Evolutionary conservation across 2,888 invertebrate genomes (phyloP).

Genomic region (Perizoma affinitatum): DNA sequence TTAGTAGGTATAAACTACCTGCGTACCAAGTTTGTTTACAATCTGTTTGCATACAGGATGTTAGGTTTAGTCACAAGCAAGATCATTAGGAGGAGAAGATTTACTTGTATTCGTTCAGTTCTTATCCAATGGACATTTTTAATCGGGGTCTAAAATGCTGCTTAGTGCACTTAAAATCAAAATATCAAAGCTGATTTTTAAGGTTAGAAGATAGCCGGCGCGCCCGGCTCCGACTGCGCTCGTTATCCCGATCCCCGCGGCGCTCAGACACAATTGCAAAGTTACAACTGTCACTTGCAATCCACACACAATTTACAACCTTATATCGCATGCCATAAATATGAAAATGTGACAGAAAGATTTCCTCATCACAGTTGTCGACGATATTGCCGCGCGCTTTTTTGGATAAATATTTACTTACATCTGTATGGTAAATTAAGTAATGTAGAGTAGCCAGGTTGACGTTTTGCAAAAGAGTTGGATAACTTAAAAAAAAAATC

Average conservation of each 20-base stretch:
- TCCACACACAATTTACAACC: slow-evolving; percentile 56
- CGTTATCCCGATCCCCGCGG: slow-evolving; percentile 74
- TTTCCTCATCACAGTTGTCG: slow-evolving; percentile 73
- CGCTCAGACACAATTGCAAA: slow-evolving; percentile 58
- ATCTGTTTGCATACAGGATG: no score
- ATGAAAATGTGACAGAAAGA: slow-evolving; percentile 55
- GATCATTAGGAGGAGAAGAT: no score
- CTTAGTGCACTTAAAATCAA: slow-evolving; percentile 3
- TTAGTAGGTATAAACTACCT: no score
- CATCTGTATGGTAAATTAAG: slow-evolving; percentile 46
- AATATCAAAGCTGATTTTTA: slow-evolving; percentile 35
- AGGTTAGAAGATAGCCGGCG: slow-evolving; percentile 48
- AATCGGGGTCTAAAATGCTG: no score
- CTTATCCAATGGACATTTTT: no score
- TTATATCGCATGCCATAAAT: slow-evolving; percentile 48
- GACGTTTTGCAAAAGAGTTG: no score
- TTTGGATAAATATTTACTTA: slow-evolving; percentile 75
- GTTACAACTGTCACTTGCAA: slow-evolving; percentile 51
- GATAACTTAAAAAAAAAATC: no score
- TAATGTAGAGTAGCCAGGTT: no score
- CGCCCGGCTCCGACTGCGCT: slow-evolving; percentile 63
- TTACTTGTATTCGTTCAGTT: no score
- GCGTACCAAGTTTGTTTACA: no score
- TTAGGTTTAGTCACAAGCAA: no score
- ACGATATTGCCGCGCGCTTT: slow-evolving; percentile 70